Evolutionary conservation across 2,888 invertebrate species (phyloP).

Genomic region (Caenorhabditis sp.): DNA sequence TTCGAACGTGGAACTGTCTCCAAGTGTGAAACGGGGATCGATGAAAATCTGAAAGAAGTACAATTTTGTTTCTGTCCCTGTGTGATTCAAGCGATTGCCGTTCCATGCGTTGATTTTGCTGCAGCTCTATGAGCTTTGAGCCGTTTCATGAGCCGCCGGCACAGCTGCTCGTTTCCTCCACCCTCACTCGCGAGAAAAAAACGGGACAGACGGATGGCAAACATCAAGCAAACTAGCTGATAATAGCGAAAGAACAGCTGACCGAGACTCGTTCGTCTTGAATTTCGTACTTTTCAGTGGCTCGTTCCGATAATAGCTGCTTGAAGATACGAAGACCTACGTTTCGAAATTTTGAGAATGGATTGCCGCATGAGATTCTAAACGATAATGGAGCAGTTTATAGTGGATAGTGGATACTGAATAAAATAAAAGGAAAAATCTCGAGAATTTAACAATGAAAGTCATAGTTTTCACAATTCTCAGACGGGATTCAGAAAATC

Average conservation of each 20-base stretch:
- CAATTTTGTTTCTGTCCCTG: background rate
- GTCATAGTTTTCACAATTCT: too few relatives aligned
- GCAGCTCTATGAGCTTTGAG: slow-evolving; percentile 24
- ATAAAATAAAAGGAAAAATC: too few relatives aligned
- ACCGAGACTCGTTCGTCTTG: slow-evolving; percentile 47
- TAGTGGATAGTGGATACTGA: too few relatives aligned
- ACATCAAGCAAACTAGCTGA: slow-evolving; percentile 57
- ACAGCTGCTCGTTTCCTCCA: slow-evolving; percentile 42
- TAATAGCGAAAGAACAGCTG: slow-evolving; percentile 60
- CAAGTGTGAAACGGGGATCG: slow-evolving; percentile 74
- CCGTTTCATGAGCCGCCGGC: slow-evolving; percentile 38
- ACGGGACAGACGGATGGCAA: slow-evolving; percentile 36
- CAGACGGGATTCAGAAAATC: too few relatives aligned
- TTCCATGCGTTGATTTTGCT: slow-evolving; percentile 2
- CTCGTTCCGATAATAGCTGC: slow-evolving; percentile 28
- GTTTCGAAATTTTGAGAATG: background rate
- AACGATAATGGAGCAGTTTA: background rate
- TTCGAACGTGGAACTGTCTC: slow-evolving; percentile 73
- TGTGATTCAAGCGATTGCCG: background rate
- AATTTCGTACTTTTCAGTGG: slow-evolving; percentile 52
- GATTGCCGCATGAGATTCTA: background rate
- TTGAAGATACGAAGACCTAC: background rate
- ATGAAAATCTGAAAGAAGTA: slow-evolving; percentile 76
- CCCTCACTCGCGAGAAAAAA: slow-evolving; percentile 47
- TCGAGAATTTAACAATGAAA: too few relatives aligned